Percentiles rank a stretch among this genome's conserved stretches.
These are phyloP conservation scores for Bovichtus diacanthus DNA, from an alignment of 2,797 vertebrate species.

Conservation along the genomic window DNA sequence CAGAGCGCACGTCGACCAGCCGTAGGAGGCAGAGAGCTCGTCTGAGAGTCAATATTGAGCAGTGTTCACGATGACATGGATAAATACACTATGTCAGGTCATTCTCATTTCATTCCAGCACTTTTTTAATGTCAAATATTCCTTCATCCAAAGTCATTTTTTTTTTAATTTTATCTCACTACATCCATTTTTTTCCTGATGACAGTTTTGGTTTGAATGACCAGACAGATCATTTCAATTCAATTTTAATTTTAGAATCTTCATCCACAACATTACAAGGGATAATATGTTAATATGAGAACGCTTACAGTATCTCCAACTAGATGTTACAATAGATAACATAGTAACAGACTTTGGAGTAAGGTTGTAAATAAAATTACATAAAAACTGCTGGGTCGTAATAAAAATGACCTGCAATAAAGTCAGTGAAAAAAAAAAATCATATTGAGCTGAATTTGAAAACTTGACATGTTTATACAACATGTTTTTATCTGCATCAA, in stretches of 20 bases:
- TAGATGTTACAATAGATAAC: neutral
- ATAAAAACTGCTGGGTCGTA: neutral
- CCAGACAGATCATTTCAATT: no score
- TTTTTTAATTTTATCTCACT: neutral
- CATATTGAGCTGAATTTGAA: neutral
- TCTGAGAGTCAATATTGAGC: neutral
- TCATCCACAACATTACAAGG: no score
- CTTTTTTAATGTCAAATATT: neutral
- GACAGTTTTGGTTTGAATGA: neutral
- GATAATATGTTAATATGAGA: no score
- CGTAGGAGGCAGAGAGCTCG: neutral
- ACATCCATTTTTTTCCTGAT: neutral
- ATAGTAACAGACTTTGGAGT: no score
- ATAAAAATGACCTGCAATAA: neutral
- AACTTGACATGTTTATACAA: neutral
- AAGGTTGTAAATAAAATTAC: neutral
- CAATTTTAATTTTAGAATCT: no score
- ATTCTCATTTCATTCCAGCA: neutral
- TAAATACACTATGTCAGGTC: neutral
- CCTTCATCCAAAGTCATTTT: neutral
- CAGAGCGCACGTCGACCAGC: neutral
- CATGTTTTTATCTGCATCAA: neutral
- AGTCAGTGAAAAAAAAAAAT: neutral
- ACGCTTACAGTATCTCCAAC: neutral
- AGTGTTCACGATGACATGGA: neutral